phyloP scores from a whole-genome alignment of 1,140 invertebrate genomes.

The Pectinophora gossypiella region DNA sequence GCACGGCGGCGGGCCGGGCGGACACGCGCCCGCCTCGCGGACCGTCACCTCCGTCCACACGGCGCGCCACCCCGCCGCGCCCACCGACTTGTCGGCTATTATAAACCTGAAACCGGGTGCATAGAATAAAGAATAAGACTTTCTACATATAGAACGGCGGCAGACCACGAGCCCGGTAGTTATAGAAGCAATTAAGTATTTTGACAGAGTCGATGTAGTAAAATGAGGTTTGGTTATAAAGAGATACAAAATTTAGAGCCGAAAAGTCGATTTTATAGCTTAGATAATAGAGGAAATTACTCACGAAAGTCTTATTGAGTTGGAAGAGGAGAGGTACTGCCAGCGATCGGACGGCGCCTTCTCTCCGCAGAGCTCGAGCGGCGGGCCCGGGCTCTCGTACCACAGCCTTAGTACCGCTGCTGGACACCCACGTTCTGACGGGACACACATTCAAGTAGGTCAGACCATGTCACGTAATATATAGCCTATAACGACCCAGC shows the following conservation, averaged over 20 bases:
- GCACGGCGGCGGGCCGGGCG: slow-evolving; percentile 87
- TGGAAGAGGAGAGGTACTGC: slow-evolving; percentile 90
- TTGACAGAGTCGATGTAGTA: no score
- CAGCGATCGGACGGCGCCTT: slow-evolving; percentile 83
- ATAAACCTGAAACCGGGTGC: slow-evolving; percentile 80
- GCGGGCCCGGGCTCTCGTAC: slow-evolving; percentile 83
- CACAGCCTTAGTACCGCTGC: slow-evolving; percentile 92
- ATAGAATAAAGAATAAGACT: no score
- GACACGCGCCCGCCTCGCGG: slow-evolving; percentile 77
- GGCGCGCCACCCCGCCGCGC: slow-evolving; percentile 86
- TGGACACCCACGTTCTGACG: slow-evolving; percentile 91
- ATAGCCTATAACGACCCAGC: no score
- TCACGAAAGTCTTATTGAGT: slow-evolving; percentile 88
- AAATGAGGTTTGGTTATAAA: no score
- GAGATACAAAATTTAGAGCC: no score
- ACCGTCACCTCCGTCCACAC: slow-evolving; percentile 91
- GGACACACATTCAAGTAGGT: no score
- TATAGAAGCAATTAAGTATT: no score
- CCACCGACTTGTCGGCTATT: slow-evolving; percentile 80
- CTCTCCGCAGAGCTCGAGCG: slow-evolving; percentile 93
- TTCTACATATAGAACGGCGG: no score
- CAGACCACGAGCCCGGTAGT: no score
- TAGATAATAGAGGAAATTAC: slow-evolving; percentile 16
- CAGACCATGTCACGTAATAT: no score
- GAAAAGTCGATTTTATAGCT: no score